Evolutionary conservation across 1,140 invertebrate species (phyloP).

Genomic region (Plodia interpunctella): DNA sequence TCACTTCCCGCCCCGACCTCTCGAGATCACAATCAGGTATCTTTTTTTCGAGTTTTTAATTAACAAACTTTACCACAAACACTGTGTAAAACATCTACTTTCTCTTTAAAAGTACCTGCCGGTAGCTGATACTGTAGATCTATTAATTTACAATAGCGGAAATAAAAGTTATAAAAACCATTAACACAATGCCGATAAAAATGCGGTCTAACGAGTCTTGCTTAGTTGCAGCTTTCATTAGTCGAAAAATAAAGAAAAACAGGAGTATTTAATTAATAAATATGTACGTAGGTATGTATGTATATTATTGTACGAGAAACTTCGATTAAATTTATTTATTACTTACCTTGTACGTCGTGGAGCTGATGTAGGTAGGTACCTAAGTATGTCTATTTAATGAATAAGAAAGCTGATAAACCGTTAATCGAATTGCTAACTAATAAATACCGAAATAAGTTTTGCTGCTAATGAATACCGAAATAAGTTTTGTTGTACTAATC

Average conservation of each 20-base stretch:
- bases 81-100: background rate
- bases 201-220: background rate
- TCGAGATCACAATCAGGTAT: background rate
- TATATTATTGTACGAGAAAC: too few species aligned
- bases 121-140: background rate
- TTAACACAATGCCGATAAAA: background rate
- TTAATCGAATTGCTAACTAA: too few species aligned
- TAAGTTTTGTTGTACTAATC: too few species aligned
- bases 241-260: background rate
- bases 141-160: background rate
- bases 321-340: too few species aligned
- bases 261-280: background rate
- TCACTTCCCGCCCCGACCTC: slow-evolving; percentile 22
- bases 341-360: too few species aligned
- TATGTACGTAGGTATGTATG: too few species aligned
- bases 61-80: slow-evolving; percentile 1
- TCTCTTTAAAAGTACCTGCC: slow-evolving; percentile 9
- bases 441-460: too few species aligned
- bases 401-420: too few species aligned
- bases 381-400: too few species aligned
- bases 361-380: too few species aligned
- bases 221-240: background rate
- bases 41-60: slow-evolving; percentile 5
- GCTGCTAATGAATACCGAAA: too few species aligned
- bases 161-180: background rate